These are phyloP conservation scores for Xylocampa areola DNA, from an alignment of 2,888 invertebrate species.

Conservation along the genomic window DNA sequence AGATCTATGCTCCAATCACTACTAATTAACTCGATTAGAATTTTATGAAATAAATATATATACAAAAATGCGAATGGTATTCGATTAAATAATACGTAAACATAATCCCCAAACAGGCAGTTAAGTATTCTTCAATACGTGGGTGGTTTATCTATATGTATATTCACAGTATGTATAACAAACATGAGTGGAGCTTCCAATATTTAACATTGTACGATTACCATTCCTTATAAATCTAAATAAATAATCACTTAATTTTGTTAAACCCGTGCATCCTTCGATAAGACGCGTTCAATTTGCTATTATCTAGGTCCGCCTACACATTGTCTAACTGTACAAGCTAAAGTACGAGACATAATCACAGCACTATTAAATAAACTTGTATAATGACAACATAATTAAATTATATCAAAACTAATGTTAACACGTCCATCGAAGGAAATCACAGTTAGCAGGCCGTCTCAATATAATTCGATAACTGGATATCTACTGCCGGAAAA, in stretches of 20 bases:
- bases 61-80: conserved; percentile 55
- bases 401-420: conserved; percentile 40
- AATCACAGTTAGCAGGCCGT: conserved; percentile 23
- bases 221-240: conserved; percentile 72
- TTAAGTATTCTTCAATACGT: conserved; percentile 6
- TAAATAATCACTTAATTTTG: conserved; percentile 73
- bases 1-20: conserved; percentile 69
- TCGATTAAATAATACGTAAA: conserved; percentile 23
- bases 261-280: conserved; percentile 64
- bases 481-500: conserved; percentile 55
- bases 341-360: conserved; percentile 41
- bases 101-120: conserved; percentile 12
- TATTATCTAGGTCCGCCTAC: conserved; percentile 30
- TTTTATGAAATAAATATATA: conserved; percentile 48
- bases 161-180: conserved; percentile 51
- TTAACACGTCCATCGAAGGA: conserved; percentile 43
- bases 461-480: conserved; percentile 66
- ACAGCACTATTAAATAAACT: conserved; percentile 51
- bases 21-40: conserved; percentile 45
- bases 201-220: conserved; percentile 60
- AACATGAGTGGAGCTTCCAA: conserved; percentile 40
- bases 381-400: conserved; percentile 31
- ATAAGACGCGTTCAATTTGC: conserved; percentile 40
- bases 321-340: conserved; percentile 28
- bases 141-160: conserved; percentile 23